phyloP scores from a whole-genome alignment of 2,888 invertebrate genomes.

The Tetranychus piercei region DNA sequence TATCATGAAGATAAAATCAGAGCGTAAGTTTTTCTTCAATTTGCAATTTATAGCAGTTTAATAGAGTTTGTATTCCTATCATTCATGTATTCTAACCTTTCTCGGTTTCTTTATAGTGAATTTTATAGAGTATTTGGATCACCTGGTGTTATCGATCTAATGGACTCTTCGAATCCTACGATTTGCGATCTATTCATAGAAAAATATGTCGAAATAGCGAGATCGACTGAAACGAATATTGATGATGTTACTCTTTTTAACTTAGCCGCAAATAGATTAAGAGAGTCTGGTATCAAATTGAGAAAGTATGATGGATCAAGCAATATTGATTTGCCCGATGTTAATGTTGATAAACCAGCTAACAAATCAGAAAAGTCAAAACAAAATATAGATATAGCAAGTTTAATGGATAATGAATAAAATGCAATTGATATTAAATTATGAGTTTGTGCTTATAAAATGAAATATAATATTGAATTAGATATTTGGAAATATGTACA shows the following conservation, averaged over 20 bases:
- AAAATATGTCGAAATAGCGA: constrained; percentile 6
- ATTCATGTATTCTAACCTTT: constrained; percentile 10
- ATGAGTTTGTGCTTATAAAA: not conserved
- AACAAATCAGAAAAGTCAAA: not conserved
- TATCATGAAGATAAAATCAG: constrained; percentile 56
- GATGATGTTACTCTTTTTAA: not conserved
- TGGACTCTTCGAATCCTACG: constrained; percentile 21
- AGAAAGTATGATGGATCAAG: not conserved
- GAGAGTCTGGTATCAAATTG: not conserved
- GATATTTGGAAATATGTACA: not conserved
- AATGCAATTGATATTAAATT: not conserved
- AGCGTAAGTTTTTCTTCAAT: constrained; percentile 45
- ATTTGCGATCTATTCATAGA: not conserved
- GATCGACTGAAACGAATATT: not conserved
- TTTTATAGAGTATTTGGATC: constrained; percentile 33
- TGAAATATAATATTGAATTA: not conserved
- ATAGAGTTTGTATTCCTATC: constrained; percentile 4
- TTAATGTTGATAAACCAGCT: not conserved
- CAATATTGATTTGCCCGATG: not conserved
- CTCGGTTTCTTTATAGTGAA: constrained; percentile 31
- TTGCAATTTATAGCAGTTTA: not conserved
- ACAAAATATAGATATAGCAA: not conserved
- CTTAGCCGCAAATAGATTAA: not conserved
- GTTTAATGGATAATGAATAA: not conserved
- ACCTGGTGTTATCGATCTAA: constrained; percentile 31